Base-by-base conservation (phyloP, 2,113 vertebrate genomes). In the Haliaeetus leucogaster region DNA sequence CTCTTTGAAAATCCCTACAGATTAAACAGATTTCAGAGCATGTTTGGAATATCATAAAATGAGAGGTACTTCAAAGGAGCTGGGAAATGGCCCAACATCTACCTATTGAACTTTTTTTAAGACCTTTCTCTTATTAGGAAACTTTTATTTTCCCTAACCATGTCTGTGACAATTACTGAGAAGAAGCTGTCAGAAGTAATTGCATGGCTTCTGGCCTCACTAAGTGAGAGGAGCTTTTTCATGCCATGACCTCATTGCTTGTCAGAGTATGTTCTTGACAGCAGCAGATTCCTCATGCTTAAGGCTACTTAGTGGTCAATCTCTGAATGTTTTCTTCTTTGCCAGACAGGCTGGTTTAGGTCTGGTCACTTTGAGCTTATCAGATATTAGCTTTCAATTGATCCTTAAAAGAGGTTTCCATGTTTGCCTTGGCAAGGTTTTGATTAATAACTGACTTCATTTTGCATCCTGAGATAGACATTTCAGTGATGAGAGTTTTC, bases 161-260 rank as follows among this genome's bases (percentile, higher is more conserved):
- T 50, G 18, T 56, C 74, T 65, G n/a, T 82, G 61, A 59, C 80
- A 91, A 82, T 93, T 86, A 86, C 32, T 47, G 18, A 92, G 89
- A 91, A 84, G 68, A 18, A 81, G 27, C 71, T 86, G 71, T 83
- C 77, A 89, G 82, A 94, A 91, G 48, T 86, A 95, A 86, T 87
- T 91, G 73, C 42, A 13, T 62, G 62, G 27, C 66, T 89, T 90
- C 78, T 85, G 74, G 58, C 58, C 71, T 80, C 67, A 48, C 40
- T 30, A 32, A 30, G 42, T 92, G 53, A 88, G 36, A 94, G 16
- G 10, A 88, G 20, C 6, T 45, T 93, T 93, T 93, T 72, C 32
- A 34, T 86, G 76, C 45, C 66, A 45, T n/a, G 79, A 80, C 71
- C 71, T 93, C 22, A 17, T 23, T 76, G 25, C 53, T 92, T 88